Evolutionary conservation across 2,113 vertebrate species (phyloP), one percentile per base, ranked within the genome.

Genomic region (Callithrix jacchus): DNA sequence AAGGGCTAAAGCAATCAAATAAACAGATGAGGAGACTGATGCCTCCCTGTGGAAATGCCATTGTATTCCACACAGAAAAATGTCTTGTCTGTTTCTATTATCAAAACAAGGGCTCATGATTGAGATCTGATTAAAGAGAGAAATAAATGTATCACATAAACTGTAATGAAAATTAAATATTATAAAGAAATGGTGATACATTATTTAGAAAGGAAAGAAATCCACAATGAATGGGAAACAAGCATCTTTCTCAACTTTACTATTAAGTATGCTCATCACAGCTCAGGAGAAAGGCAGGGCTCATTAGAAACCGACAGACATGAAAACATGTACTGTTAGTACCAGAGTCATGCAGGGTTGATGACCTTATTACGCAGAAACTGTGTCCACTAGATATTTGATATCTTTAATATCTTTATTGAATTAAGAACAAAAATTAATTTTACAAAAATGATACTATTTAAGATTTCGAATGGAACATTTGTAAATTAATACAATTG

Each of bases 151-250:
- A 35, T 91, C 42, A 71, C 16, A 86, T 32, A 7, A 58, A 74
- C 6, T 61, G 47, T 70, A 93, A 91, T 89, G 18, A 95, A 10
- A 96, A 74, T 89, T 94, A 89, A 94, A 2, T 79, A 42, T 90
- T 40, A 1, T 66, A 56, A 92, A 61, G 13, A 89, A 83, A 83
- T 14, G 54, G 1, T 77, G 8, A 71, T 76, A 9, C 58, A 66
- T 71, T 85, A 47, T 88, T 93, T 82, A 64, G 64, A 93, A 95
- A 91, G 37, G 18, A 56, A 95, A 52, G 8, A 27, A 87, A 71
- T 68, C 11, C 10, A 89, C 3, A 14, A 83, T 25, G 8, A 89
- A 81, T 42, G 27, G 35, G 27, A 91, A 92, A 66, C 14, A 58
- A 45, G 0, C 8, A 13, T 10, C 7, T 47, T 89, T 80, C 58